phyloP scores from a whole-genome alignment of 2,797 vertebrate species.

The Amazonetta brasiliensis region DNA sequence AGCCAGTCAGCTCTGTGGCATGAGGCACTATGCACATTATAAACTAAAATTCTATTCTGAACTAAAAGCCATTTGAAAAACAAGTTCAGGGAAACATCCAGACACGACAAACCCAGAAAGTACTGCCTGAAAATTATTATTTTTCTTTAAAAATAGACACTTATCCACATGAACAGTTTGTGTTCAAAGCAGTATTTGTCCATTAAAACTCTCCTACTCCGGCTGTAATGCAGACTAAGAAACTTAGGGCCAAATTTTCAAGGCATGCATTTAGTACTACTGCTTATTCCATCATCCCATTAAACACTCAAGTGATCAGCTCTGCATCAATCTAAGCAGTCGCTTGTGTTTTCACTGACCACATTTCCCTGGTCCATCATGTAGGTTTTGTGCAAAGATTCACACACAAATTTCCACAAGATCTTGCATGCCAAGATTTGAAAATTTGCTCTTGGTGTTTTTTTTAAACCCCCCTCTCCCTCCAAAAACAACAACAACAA shows the following conservation, averaged over 20 bases:
- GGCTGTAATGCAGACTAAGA: neutral
- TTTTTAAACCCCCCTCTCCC: rapidly evolving
- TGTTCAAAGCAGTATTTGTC: neutral
- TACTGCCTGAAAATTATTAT: neutral
- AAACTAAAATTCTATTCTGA: neutral
- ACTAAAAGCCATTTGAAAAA: constrained; percentile 12
- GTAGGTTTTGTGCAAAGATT: neutral
- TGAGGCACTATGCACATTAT: neutral
- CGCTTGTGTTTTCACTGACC: neutral
- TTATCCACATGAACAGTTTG: neutral
- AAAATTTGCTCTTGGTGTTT: neutral
- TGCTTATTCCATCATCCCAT: neutral
- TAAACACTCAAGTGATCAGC: neutral
- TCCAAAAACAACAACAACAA: no score
- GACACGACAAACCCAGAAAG: neutral
- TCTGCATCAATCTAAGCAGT: neutral
- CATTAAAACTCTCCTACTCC: neutral
- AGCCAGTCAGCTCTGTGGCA: neutral
- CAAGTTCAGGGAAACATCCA: neutral
- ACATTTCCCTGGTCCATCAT: rapidly evolving
- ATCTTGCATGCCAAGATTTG: neutral
- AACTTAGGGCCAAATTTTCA: neutral
- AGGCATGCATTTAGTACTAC: neutral
- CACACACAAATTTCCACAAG: neutral
- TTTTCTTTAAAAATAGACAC: neutral